A percentile compares a stretch with the other conserved stretches of the same genome.
These are phyloP conservation scores for Onthophagus sagittarius DNA, from an alignment of 2,888 invertebrate species.

Conservation along the genomic window DNA sequence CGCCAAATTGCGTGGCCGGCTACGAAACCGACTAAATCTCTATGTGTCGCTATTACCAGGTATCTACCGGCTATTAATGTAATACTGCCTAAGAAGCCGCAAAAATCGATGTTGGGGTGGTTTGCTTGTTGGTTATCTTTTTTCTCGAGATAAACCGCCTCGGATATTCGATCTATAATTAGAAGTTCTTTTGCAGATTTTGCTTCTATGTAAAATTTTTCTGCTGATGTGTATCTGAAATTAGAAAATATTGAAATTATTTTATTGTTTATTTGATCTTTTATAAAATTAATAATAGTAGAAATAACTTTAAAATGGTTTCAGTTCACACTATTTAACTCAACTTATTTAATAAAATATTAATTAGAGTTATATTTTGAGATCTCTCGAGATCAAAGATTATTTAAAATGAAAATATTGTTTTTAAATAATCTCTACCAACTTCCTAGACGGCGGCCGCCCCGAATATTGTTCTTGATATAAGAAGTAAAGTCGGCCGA, in stretches of 20 bases:
- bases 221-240: conserved; percentile 79
- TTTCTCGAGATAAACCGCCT: conserved; percentile 37
- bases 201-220: conserved; percentile 86
- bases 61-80: conserved; percentile 82
- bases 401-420: no score
- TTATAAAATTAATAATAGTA: no score
- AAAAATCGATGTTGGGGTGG: conserved; percentile 66
- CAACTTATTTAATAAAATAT: no score
- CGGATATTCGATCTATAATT: conserved; percentile 73
- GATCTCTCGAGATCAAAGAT: no score
- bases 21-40: conserved; percentile 74
- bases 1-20: conserved; percentile 77
- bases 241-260: conserved; percentile 18
- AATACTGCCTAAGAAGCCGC: conserved; percentile 85
- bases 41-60: conserved; percentile 82
- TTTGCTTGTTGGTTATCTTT: conserved; percentile 58
- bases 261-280: no score
- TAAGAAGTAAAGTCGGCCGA: no score
- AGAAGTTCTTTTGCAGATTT: conserved; percentile 70
- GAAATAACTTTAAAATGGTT: no score
- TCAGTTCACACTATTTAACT: no score
- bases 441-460: no score
- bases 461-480: no score
- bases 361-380: no score
- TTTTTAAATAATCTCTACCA: no score